These are phyloP conservation scores for Muntiacus reevesi DNA, from an alignment of 2,113 vertebrate genomes.

Conservation along the genomic window DNA sequence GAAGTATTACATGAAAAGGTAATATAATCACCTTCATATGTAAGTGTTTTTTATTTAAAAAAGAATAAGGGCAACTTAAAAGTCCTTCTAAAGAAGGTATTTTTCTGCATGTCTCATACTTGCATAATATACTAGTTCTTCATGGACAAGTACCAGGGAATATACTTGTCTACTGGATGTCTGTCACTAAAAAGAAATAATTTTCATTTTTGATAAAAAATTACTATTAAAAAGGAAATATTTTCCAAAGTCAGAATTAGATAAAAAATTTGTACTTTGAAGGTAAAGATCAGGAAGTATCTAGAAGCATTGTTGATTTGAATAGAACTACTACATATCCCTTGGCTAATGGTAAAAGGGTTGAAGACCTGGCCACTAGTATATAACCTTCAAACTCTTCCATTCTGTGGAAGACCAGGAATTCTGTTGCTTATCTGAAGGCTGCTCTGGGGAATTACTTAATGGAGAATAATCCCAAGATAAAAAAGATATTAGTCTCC, in stretches of 20 bases:
- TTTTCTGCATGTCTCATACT: neutral
- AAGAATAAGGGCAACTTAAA: neutral
- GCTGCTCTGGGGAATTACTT: neutral
- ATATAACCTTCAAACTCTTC: neutral
- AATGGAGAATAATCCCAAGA: neutral
- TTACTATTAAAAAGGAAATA: neutral
- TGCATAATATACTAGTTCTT: neutral
- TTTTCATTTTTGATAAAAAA: neutral
- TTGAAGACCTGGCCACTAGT: neutral
- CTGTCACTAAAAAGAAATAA: neutral
- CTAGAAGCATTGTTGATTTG: neutral
- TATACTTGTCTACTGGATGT: neutral
- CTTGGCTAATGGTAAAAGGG: neutral
- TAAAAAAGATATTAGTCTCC: neutral
- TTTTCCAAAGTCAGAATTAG: neutral
- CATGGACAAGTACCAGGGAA: neutral
- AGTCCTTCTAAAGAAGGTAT: neutral
- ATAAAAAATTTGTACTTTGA: neutral
- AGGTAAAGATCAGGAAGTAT: neutral
- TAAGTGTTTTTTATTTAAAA: neutral
- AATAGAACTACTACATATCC: neutral
- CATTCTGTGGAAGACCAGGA: neutral
- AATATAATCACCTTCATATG: neutral
- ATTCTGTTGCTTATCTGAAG: neutral
- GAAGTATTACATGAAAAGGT: neutral